Evolutionary conservation across 2,797 vertebrate species (phyloP).

Genomic region (Mionectes olivaceus): DNA sequence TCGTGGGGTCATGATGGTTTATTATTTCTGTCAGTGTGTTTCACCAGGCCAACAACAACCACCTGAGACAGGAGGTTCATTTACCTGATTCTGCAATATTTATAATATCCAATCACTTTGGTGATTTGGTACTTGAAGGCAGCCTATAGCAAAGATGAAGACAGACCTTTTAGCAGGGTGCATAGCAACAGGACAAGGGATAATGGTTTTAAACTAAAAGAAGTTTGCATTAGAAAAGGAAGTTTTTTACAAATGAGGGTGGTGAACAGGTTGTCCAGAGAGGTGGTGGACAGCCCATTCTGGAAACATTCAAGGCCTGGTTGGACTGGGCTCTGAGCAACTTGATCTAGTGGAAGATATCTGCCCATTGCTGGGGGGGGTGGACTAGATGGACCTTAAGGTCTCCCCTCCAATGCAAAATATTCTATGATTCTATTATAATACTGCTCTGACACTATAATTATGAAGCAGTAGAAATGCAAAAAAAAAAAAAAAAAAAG

Average conservation of each 20-base stretch:
- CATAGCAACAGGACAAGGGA: neutral
- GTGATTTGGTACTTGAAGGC: neutral
- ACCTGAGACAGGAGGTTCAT: neutral
- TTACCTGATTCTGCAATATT: neutral
- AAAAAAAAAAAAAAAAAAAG: neutral
- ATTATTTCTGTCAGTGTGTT: neutral
- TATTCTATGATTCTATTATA: neutral
- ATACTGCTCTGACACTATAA: neutral
- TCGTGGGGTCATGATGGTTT: neutral
- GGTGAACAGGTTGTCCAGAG: neutral
- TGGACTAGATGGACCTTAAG: neutral
- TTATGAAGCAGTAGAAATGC: neutral
- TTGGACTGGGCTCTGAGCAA: neutral
- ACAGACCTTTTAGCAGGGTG: neutral
- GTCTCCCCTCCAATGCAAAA: accelerated
- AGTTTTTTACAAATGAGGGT: neutral
- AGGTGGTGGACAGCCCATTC: neutral
- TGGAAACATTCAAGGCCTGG: neutral
- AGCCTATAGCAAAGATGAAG: neutral
- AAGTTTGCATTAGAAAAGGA: neutral
- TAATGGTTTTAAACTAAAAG: neutral
- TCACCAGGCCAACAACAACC: neutral
- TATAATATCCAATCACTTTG: neutral
- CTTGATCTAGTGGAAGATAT: neutral
- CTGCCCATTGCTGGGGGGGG: neutral